Evolutionary conservation across 2,888 invertebrate genomes (phyloP), one percentile per base, ranked within the genome.

Genomic region (Cremastinae sp.): DNA sequence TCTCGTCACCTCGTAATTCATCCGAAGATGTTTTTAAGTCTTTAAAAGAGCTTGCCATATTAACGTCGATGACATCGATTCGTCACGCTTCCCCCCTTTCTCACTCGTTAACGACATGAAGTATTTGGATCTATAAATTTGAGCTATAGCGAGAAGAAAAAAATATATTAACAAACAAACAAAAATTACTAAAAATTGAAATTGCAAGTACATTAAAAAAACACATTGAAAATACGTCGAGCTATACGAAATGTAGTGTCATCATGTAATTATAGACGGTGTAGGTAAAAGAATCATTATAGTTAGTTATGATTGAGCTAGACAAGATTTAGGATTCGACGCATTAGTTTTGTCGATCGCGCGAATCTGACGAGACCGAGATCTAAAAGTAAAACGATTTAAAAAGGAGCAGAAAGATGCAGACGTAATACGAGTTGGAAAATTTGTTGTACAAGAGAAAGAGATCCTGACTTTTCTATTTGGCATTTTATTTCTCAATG

Each of bases 221-320:
- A 22, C 38, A 56, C 49, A 49, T 66, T 47, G 66, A 36, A 38
- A 53, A 41, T 75, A 61, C 71, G 71, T 71, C 61, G 75, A 72
- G 66, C 56, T 68, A 49, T 75, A 75, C 58, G 62, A 66, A 66
- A 51, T 43, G 62, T 75, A 75, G 74, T 75, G 53, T 70, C 74
- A 59, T 74, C 70, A 20, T 70, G 64, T 75, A 65, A 65, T 74
- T 58, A 65, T 34, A 70, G 71, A 36, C 69, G 69, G 65, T 75
- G 38, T 61, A 54, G 43, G 10, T 51, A 69, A 64, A 22, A 34
- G 41, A 45, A 53, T 49, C n/a, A 38, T 45, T 8, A 54, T 34
- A 59, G 36, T 65, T 64, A 74, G 64, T 69, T 22, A 36, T 58
- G 51, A 74, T 45, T 22, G 56, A 71, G 54, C 51, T 64, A 64